A percentile compares a stretch with the other conserved stretches of the same genome.
Conservation (phyloP, 2,888 invertebrate genomes). For the Rhaphigaster nebulosa region DNA sequence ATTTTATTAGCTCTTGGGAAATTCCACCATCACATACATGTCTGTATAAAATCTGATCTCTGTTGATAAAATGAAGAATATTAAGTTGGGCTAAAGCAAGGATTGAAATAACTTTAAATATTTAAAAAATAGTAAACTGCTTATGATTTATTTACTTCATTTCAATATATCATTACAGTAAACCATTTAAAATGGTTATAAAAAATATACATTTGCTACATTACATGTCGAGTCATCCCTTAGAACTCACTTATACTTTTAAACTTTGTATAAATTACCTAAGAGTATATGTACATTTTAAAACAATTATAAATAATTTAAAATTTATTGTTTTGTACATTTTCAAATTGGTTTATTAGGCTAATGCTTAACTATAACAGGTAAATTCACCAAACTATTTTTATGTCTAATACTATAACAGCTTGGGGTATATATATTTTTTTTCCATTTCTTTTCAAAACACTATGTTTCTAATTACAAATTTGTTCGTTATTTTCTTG, state of each 20-base stretch:
- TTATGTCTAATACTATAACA: neutral
- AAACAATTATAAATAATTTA: constrained; percentile 60
- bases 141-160: constrained; percentile 51
- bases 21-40: too few relatives aligned
- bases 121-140: constrained; percentile 46
- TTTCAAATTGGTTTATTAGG: constrained; percentile 58
- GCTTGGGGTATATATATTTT: constrained; percentile 18
- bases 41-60: too few relatives aligned
- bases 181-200: constrained; percentile 41
- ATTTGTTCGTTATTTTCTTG: constrained; percentile 32
- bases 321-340: constrained; percentile 60
- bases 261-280: constrained; percentile 59
- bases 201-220: constrained; percentile 58
- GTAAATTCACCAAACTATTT: constrained; percentile 55
- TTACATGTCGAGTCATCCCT: constrained; percentile 53
- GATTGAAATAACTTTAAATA: neutral
- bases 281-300: constrained; percentile 52
- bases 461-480: constrained; percentile 40
- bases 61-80: too few relatives aligned
- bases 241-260: constrained; percentile 50
- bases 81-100: neutral
- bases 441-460: constrained; percentile 50
- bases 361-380: constrained; percentile 52
- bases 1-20: too few relatives aligned
- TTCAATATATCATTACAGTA: constrained; percentile 47